Percentiles rank a stretch among this genome's conserved stretches.
phyloP scores from a whole-genome alignment of 2,113 vertebrate species.

The Corydoras maculifer region DNA sequence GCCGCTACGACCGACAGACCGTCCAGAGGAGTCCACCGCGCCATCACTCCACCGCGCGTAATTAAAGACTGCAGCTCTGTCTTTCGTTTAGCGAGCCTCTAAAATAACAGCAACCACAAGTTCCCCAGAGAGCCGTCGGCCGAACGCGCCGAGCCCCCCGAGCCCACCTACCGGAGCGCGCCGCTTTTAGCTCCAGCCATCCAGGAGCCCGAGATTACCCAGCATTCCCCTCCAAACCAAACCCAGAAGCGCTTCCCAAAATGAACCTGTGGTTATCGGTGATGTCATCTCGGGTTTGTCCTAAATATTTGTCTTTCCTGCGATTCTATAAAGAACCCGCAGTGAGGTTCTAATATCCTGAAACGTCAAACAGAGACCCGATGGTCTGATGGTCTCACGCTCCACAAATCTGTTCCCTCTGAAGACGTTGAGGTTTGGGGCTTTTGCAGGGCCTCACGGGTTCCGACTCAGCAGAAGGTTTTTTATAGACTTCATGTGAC shows the following conservation, averaged over 20 bases:
- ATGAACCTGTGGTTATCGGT: slow-evolving; percentile 48
- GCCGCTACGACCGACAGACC: background rate
- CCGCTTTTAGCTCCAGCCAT: slow-evolving; percentile 9
- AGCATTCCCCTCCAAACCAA: slow-evolving; percentile 48
- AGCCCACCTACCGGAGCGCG: slow-evolving; percentile 56
- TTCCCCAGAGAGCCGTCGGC: slow-evolving; percentile 46
- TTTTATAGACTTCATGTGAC: too few species aligned
- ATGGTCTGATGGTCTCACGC: too few species aligned
- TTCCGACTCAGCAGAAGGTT: too few species aligned
- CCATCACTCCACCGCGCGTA: background rate
- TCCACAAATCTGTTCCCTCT: too few species aligned
- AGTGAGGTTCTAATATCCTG: background rate
- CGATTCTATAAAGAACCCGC: slow-evolving; percentile 1
- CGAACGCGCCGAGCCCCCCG: slow-evolving; percentile 48
- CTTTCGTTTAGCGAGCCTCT: slow-evolving; percentile 32
- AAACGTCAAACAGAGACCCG: slow-evolving; percentile 9
- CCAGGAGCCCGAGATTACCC: background rate
- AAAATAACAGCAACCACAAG: slow-evolving; percentile 57
- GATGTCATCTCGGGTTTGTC: slow-evolving; percentile 56
- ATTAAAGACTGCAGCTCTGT: slow-evolving; percentile 8
- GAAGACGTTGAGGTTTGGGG: too few species aligned
- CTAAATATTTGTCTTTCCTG: slow-evolving; percentile 48
- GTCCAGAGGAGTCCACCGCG: background rate
- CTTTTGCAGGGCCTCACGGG: too few species aligned
- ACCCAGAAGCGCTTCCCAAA: slow-evolving; percentile 54